Percentiles rank a stretch among this genome's conserved stretches.
phyloP scores from a whole-genome alignment of 2,113 vertebrate species.

The Burhinus bistriatus region DNA sequence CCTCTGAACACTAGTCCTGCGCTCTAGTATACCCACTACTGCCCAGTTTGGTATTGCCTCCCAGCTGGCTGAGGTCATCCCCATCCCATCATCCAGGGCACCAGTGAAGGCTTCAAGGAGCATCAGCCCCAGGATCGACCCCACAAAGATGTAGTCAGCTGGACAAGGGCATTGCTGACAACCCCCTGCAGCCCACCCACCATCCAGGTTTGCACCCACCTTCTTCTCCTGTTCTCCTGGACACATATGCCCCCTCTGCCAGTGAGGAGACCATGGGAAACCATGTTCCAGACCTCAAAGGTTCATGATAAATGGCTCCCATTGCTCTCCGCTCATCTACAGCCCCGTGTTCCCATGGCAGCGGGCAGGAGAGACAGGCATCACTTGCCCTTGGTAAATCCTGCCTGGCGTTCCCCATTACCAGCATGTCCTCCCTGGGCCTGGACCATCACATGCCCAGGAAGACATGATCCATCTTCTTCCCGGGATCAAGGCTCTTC shows the following conservation, averaged over 20 bases:
- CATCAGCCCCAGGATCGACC: background rate
- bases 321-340: background rate
- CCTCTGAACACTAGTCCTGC: background rate
- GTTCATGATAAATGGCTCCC: background rate
- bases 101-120: background rate
- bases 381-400: background rate
- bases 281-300: background rate
- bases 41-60: background rate
- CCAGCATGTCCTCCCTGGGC: background rate
- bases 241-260: background rate
- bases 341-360: background rate
- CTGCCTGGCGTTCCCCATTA: background rate
- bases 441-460: background rate
- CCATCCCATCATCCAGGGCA: background rate
- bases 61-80: background rate
- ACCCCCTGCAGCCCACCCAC: background rate
- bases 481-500: background rate
- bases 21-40: background rate
- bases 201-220: background rate
- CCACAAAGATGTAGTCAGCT: rapidly evolving
- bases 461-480: background rate
- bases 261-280: background rate
- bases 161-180: rapidly evolving
- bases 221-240: background rate
- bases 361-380: background rate